Conservation (phyloP, 2,113 vertebrate species). For the Petroica traversi region DNA sequence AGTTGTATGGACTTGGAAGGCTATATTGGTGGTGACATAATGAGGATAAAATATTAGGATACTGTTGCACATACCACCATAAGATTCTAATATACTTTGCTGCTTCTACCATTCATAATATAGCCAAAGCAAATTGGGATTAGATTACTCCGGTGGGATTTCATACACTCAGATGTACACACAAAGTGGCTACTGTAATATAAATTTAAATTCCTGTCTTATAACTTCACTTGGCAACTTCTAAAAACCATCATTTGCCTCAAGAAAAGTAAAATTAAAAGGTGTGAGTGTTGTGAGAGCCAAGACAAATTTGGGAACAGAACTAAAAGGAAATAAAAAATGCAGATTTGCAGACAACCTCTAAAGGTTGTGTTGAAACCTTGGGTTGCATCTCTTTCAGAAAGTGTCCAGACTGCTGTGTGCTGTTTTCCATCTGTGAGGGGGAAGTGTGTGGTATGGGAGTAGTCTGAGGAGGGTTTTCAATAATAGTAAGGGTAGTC, state of each 20-base stretch:
- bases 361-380: not conserved
- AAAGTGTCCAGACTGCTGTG: not conserved
- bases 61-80: not conserved
- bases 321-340: not conserved
- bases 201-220: not conserved
- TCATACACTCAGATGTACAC: not conserved
- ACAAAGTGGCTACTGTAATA: not conserved
- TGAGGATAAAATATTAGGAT: not conserved
- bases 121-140: not conserved
- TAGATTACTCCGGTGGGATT: not conserved
- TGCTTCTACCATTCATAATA: not conserved
- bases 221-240: not conserved
- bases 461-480: not conserved
- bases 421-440: not conserved
- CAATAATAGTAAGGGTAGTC: not conserved
- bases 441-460: not conserved
- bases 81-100: not conserved
- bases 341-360: not conserved
- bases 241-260: not conserved
- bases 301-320: not conserved
- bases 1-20: not conserved
- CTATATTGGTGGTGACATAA: not conserved
- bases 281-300: rapidly evolving
- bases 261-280: not conserved
- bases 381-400: not conserved